phyloP scores from a whole-genome alignment of 2,888 invertebrate species.

The Andrena fulva region DNA sequence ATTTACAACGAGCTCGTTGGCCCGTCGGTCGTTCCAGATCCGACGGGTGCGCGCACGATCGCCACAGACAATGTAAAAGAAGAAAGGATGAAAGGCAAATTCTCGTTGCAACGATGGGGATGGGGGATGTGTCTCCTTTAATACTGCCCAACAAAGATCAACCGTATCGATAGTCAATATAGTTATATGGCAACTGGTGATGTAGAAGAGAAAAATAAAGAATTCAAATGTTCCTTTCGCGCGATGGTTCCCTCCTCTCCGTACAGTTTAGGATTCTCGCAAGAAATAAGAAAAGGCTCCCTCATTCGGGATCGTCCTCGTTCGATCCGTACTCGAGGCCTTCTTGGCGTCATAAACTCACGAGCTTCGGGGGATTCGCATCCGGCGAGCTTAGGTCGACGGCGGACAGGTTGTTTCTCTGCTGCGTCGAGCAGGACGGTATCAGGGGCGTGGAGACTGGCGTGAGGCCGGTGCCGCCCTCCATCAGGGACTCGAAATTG shows the following conservation, averaged over 20 bases:
- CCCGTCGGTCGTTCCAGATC: slow-evolving; percentile 15
- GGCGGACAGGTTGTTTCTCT: slow-evolving; percentile 88
- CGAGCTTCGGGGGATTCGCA: slow-evolving; percentile 91
- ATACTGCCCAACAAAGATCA: slow-evolving; percentile 53
- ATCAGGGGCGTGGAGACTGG: slow-evolving; percentile 91
- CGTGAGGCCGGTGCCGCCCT: slow-evolving; percentile 96
- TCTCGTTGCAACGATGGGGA: slow-evolving; percentile 39
- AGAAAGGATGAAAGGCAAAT: slow-evolving; percentile 12
- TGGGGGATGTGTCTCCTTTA: slow-evolving; percentile 29
- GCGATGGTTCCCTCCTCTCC: slow-evolving; percentile 57
- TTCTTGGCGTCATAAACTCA: slow-evolving; percentile 91
- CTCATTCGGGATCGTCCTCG: slow-evolving; percentile 76
- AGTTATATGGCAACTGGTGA: slow-evolving; percentile 75
- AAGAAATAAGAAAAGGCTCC: slow-evolving; percentile 24
- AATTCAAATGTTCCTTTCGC: slow-evolving; percentile 54
- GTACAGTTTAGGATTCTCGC: slow-evolving; percentile 30
- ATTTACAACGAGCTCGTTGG: slow-evolving; percentile 5
- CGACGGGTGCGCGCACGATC: background rate
- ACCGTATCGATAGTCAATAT: slow-evolving; percentile 45
- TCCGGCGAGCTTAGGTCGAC: slow-evolving; percentile 91
- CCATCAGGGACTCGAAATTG: slow-evolving; percentile 97
- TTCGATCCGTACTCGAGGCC: slow-evolving; percentile 73
- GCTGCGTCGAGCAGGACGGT: slow-evolving; percentile 91
- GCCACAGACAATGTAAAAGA: background rate
- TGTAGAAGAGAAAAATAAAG: slow-evolving; percentile 64